Base-by-base conservation (phyloP, 2,888 invertebrate species). In the Blastobasis adustella region DNA sequence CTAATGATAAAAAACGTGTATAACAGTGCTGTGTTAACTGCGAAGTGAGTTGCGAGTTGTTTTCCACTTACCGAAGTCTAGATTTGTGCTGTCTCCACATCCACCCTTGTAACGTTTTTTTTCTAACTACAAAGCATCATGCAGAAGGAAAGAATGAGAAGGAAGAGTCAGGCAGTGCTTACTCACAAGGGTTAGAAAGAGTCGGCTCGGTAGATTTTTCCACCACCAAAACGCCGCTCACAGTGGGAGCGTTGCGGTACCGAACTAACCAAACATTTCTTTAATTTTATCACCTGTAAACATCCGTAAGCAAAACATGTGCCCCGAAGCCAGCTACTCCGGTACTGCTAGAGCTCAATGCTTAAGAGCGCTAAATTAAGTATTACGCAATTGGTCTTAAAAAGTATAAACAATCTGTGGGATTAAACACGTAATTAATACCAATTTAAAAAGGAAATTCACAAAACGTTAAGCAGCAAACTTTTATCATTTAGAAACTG, bases 181-280 rank as follows among this genome's bases (percentile, higher is more conserved):
- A 86, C 86, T 86, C 65, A 86, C 86, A 85, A 73, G 69, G 73
- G 62, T 69, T 78, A 73, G 67, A 62, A 65, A 67, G 69, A 66
- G 74, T 54, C 56, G 78, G 61, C 56, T 73, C 60, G 61, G 82
- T 83, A 61, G 59, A 67, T 74, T 79, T 82, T 67, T 65, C 68
- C 62, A 61, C 67, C 37, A 65, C 51, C 53, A 61, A 54, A 57
- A 59, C 58, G 57, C 67, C 72, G 65, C 65, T 62, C 68, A 73
- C 65, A 59, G 69, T 66, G 55, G 77, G 73, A 60, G 84, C 71
- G 64, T 79, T 84, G 61, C 85, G 83, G 79, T 89, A 88, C 62
- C 88, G 88, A 83, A 87, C 89, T 89, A 89, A 83, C 77, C 80
- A 85, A 87, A 87, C 83, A 88, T 86, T 86, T 81, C 78, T 80